These are phyloP conservation scores for Poecile montanus DNA, from an alignment of 2,797 vertebrate species.

Conservation along the genomic window DNA sequence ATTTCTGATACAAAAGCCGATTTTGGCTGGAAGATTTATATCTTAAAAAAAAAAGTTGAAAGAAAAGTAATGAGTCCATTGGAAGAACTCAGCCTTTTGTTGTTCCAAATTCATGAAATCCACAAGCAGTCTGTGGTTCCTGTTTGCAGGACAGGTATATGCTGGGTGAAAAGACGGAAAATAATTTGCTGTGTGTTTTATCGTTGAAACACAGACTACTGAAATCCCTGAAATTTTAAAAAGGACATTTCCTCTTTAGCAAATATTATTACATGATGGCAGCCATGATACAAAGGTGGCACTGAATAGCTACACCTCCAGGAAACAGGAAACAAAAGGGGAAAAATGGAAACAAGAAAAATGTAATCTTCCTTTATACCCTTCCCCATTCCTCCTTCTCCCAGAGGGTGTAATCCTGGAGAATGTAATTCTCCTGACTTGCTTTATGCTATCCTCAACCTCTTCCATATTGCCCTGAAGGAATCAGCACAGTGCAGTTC, in stretches of 20 bases:
- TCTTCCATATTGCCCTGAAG: neutral
- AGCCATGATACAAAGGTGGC: neutral
- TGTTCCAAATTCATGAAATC: neutral
- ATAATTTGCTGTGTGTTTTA: neutral
- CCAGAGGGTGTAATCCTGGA: neutral
- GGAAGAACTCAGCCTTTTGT: neutral
- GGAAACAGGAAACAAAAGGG: neutral
- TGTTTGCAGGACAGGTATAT: neutral
- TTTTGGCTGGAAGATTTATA: neutral
- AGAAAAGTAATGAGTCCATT: neutral
- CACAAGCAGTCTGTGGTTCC: neutral
- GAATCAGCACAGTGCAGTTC: neutral
- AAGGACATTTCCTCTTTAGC: neutral
- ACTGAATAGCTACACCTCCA: rapidly evolving
- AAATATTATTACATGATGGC: neutral
- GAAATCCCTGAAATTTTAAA: neutral
- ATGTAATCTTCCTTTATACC: rapidly evolving
- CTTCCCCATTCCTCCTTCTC: neutral
- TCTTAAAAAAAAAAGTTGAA: neutral
- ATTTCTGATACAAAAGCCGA: rapidly evolving
- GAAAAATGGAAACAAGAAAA: neutral
- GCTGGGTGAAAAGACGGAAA: neutral
- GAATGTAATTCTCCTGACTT: neutral
- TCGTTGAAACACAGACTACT: neutral
- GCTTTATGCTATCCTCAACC: neutral